phyloP scores from a whole-genome alignment of 2,888 invertebrate genomes.

The Cheilosia pagana region DNA sequence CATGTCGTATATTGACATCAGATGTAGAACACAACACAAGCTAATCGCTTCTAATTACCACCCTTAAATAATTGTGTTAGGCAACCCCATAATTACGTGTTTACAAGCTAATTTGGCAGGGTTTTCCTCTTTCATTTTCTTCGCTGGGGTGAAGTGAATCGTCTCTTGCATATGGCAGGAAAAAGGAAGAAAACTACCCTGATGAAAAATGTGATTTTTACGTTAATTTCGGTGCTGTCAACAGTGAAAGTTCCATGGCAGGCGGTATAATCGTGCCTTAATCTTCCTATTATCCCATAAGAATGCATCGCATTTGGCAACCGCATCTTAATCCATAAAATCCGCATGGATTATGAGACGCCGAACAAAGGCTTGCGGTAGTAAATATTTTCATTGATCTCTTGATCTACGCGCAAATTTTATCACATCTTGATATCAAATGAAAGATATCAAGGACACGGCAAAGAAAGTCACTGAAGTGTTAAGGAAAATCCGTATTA shows the following conservation, averaged over 20 bases:
- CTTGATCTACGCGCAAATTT: conserved; percentile 58
- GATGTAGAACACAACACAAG: conserved; percentile 64
- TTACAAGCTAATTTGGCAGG: conserved; percentile 75
- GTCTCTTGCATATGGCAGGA: conserved; percentile 56
- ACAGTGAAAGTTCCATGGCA: conserved; percentile 39
- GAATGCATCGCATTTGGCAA: conserved; percentile 52
- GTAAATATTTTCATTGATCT: conserved; percentile 52
- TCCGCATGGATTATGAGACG: conserved; percentile 58
- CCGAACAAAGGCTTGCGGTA: conserved; percentile 46
- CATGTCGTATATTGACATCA: conserved; percentile 68
- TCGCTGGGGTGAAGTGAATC: conserved; percentile 49
- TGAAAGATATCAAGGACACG: conserved; percentile 29
- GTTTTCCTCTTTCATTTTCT: conserved; percentile 29
- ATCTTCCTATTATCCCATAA: conserved; percentile 51
- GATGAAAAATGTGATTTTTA: conserved; percentile 52
- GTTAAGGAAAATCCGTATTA: conserved; percentile 45
- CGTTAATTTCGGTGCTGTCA: conserved; percentile 50
- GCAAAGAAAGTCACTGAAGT: conserved; percentile 58
- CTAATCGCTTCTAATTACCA: conserved; percentile 73
- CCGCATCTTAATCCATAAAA: conserved; percentile 60
- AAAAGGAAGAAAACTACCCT: conserved; percentile 36
- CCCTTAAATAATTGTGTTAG: conserved; percentile 74
- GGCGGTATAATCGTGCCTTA: conserved; percentile 57
- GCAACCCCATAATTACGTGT: conserved; percentile 75
- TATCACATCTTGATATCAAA: conserved; percentile 65